Percentiles rank a stretch among this genome's conserved stretches.
Conservation (phyloP, 2,797 vertebrate genomes). For the Hydrolagus colliei region DNA sequence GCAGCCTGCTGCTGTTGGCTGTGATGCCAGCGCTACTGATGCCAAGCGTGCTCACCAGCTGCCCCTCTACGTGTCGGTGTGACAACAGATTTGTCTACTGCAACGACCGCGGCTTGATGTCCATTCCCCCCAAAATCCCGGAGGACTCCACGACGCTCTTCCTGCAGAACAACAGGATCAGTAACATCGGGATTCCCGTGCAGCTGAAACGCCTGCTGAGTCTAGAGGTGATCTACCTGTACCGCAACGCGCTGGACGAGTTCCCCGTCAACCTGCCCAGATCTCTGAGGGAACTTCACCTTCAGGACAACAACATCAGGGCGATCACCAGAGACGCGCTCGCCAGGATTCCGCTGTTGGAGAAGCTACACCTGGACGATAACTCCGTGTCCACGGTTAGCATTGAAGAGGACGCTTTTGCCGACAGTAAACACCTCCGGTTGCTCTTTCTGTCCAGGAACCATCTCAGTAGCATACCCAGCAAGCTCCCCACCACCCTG, state of each 20-base stretch:
- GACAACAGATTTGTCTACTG: slow-evolving; percentile 88
- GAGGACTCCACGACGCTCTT: slow-evolving; percentile 80
- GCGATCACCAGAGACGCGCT: slow-evolving; percentile 70
- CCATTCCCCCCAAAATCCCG: slow-evolving; percentile 76
- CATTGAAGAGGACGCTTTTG: slow-evolving; percentile 88
- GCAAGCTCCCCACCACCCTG: slow-evolving; percentile 79
- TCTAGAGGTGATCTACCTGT: slow-evolving; percentile 84
- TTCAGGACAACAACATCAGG: slow-evolving; percentile 91
- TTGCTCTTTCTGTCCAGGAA: slow-evolving; percentile 87
- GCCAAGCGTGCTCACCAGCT: slow-evolving; percentile 54
- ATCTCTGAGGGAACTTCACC: slow-evolving; percentile 80
- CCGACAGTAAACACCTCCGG: slow-evolving; percentile 70
- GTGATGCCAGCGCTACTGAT: slow-evolving; percentile 41
- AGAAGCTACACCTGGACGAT: slow-evolving; percentile 86
- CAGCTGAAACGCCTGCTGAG: slow-evolving; percentile 66
- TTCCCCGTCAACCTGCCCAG: slow-evolving; percentile 79
- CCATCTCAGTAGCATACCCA: slow-evolving; percentile 87
- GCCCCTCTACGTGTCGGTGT: slow-evolving; percentile 83
- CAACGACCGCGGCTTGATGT: slow-evolving; percentile 83
- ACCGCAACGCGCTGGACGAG: slow-evolving; percentile 84
- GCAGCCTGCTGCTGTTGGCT: background rate
- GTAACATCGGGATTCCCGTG: slow-evolving; percentile 77
- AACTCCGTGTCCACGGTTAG: slow-evolving; percentile 91
- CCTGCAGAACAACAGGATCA: slow-evolving; percentile 93
- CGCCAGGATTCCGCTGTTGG: slow-evolving; percentile 76